These are phyloP conservation scores for Drosophila micromelanica DNA, from an alignment of 1,140 invertebrate genomes.

Conservation along the genomic window DNA sequence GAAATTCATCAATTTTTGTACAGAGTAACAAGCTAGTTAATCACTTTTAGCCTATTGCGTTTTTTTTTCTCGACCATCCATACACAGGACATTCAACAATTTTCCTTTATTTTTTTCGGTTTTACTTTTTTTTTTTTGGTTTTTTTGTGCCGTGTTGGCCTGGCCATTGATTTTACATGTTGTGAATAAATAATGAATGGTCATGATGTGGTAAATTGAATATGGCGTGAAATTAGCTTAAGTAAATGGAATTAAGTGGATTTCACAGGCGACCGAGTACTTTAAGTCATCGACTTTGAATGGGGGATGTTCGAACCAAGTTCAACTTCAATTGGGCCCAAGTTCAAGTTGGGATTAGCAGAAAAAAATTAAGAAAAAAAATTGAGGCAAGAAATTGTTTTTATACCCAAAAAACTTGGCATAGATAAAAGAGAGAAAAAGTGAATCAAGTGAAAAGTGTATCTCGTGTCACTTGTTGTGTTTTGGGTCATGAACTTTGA, in stretches of 20 bases:
- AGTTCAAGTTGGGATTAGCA: background rate
- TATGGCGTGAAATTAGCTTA: conserved; percentile 83
- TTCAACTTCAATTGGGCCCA: conserved; percentile 5
- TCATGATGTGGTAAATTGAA: conserved; percentile 83
- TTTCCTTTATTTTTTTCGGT: conserved; percentile 35
- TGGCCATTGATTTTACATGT: conserved; percentile 81
- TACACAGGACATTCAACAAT: conserved; percentile 65
- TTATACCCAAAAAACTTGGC: too few relatives aligned
- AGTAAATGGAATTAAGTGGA: conserved; percentile 83
- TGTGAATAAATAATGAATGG: conserved; percentile 82
- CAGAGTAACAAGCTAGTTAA: too few relatives aligned
- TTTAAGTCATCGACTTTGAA: background rate
- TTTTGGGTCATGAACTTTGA: conserved; percentile 57
- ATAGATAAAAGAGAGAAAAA: background rate
- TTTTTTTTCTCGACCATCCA: too few relatives aligned
- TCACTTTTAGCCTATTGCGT: too few relatives aligned
- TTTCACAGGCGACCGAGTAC: conserved; percentile 67
- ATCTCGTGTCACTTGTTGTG: conserved; percentile 59
- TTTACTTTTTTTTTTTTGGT: conserved; percentile 4
- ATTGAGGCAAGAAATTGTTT: too few relatives aligned
- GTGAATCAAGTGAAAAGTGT: conserved; percentile 21
- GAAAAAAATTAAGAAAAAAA: background rate
- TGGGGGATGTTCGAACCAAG: background rate
- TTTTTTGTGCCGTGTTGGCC: conserved; percentile 13
- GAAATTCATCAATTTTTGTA: too few relatives aligned